Percentiles rank a stretch among this genome's conserved stretches.
Conservation (phyloP, 2,797 vertebrate genomes). For the Prunella strophiata region DNA sequence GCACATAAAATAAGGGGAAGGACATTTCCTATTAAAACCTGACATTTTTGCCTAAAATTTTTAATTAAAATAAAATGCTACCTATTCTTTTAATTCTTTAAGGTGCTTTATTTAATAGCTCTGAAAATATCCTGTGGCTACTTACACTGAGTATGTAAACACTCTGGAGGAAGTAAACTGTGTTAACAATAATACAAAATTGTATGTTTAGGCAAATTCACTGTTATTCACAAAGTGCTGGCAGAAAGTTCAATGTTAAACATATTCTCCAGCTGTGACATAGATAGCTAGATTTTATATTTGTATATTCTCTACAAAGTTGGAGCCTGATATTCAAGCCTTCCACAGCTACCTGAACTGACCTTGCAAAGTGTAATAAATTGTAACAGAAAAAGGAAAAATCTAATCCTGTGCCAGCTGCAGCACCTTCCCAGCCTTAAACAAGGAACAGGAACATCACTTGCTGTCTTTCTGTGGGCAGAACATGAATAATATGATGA, state of each 20-base stretch:
- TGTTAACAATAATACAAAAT: neutral
- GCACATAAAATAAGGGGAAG: neutral
- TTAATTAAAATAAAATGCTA: neutral
- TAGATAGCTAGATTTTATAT: neutral
- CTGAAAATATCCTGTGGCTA: neutral
- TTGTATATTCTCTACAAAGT: neutral
- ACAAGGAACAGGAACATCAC: neutral
- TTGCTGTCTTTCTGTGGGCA: neutral
- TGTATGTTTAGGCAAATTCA: neutral
- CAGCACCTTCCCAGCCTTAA: neutral
- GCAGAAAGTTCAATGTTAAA: neutral
- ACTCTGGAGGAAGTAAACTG: neutral
- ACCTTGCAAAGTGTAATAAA: neutral
- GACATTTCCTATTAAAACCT: neutral
- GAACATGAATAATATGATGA: neutral
- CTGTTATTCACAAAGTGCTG: neutral
- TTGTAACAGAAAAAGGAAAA: neutral
- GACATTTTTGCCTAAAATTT: neutral
- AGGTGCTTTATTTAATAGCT: neutral
- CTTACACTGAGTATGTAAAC: neutral
- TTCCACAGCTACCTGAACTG: neutral
- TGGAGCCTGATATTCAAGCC: neutral
- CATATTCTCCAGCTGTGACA: neutral
- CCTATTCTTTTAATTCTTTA: neutral
- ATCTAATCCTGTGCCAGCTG: neutral